Evolutionary conservation across 1,140 invertebrate species (phyloP), one percentile per base, ranked within the genome.

Genomic region (Rhizoglyphus robini): DNA sequence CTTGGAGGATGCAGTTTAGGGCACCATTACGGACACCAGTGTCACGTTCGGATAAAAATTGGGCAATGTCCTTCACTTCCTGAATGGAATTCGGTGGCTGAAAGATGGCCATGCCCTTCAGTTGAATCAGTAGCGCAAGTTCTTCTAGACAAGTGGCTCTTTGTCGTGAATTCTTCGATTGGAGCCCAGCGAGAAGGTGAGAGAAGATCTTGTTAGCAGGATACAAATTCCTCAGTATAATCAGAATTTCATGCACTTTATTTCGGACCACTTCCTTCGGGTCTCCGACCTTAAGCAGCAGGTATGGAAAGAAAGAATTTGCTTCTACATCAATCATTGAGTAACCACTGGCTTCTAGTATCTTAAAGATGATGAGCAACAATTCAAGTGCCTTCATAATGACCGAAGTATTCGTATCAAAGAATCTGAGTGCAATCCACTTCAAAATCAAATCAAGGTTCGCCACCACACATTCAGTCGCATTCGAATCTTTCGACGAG

Each of bases 321-420:
- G 90, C 91, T 76, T 99, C 95, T 72, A 84, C 84, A 69, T 97
- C 93, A 1, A 84, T 79, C 77, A 99, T 83, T 30, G 84, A 84
- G 75, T 96, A 95, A 54, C 87, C 83, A 63, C 84, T 81, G 47
- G 87, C 83, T 25, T 86, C 84, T 3, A 96, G 78, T 69, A 84
- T 80, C 65, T 82, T 82, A 74, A 97, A 95, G 23, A 96, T 84
- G 34, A 81, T 76, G 63, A 85, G 83, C 5, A 96, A 77, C 77
- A 96, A 96, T 70, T 98, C 94, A 58, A 99, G 77, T 49, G 88
- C 90, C 81, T 93, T 94, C 60, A 96, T 79, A 32, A 98, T 79
- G 31, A 98, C 94, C 29, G 91, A 93, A 23, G 95, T 94, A 80
- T 98, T 99, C 11, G 95, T 98, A 78, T 98, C 95, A 72, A 96